Base-by-base conservation (phyloP, 2,888 invertebrate genomes). In the Trichopoda pennipes region DNA sequence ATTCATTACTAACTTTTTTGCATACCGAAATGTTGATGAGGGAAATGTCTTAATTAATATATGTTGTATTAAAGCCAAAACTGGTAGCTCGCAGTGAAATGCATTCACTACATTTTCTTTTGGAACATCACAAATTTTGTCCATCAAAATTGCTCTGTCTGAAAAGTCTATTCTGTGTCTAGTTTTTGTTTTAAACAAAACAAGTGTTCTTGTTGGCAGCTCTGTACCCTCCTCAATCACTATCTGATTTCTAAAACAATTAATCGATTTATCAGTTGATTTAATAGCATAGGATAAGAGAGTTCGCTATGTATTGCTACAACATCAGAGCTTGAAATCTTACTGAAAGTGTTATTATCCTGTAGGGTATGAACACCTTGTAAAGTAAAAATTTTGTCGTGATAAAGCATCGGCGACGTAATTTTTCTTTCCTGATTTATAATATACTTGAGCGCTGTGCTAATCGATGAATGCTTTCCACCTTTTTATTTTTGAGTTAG, bases 71-170 rank as follows among this genome's bases (percentile, higher is more conserved):
- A 60, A 66, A 7, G 58, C 58, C 19, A 58, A 38, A 14, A 38
- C 38, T 14, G 21, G 21, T 2, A 60, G 16, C 1, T 68, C 66
- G 56, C 61, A 83, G 28, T 61, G 61, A 17, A 58, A 44, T 66
- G 61, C 79, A 66, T 83, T 80, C 12, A 73, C 69, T 12, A 81
- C 81, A 8, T 72, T 56, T 35, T 32, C 51, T 12, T 80, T 80
- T 17, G 69, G 61, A 2, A 38, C 74, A 16, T 68, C 64, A 21
- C 6, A 32, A 49, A 66, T 14, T 17, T 23, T 66, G 17, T 63
- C 35, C 1, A 80, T 61, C 28, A 77, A 38, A n/a, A 17, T 75
- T 51, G 38, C 35, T 8, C 44, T 78, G 49, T 64, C 68, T 28
- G 63, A 42, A 51, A 58, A 81, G 14, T 51, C 28, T 63, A 72